Evolutionary conservation across 2,797 vertebrate genomes (phyloP), one percentile per base, ranked within the genome.

Genomic region (Pteronotus mesoamericanus): DNA sequence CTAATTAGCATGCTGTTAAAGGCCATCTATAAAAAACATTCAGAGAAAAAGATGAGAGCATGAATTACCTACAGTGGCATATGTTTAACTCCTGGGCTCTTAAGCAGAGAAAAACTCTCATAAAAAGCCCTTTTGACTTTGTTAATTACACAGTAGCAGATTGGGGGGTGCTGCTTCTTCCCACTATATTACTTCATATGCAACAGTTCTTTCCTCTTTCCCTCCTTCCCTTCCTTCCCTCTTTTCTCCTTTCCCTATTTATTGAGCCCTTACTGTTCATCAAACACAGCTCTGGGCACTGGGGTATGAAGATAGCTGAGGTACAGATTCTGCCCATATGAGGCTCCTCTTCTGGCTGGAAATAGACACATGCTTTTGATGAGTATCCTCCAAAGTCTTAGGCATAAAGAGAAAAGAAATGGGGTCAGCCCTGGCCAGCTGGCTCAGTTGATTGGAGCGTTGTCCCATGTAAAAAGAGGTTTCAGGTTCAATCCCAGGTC

Each of bases 1-100:
- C 78, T 91, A 87, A 96, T 94, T 92, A 91, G 46, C 78, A 77
- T 94, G 39, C 61, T 82, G 68, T 74, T 93, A 96, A 97, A 96
- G 85, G 55, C 78, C 74, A 34, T 83, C 85, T 95, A 72, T 94
- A 61, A 91, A 97, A 95, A 77, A 68, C 42, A 59, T n/a, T 53
- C 37, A 78, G 77, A 90, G 88, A 75, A 89, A 86, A 96, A 90
- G 64, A 96, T 61, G 46, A 84, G 83, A 80, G 6, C 37, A 24
- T 51, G 74, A 74, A 75, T 77, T 64, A 46, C 48, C 66, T 32
- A 16, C 72, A 71, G 87, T 32, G 24, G 44, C 92, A 80, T 88
- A 86, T 92, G 78, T 48, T 92, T 91, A 93, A 87, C 57, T 90
- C 72, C 64, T 72, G 68, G 78, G 53, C 61, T 88, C 69, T 86